Evolutionary conservation across 30 jellyfish, hydroid and myxozoan genomes (phyloP), one percentile per base, ranked within the genome.

Genomic region (Hydractinia symbiolongicarpus): DNA sequence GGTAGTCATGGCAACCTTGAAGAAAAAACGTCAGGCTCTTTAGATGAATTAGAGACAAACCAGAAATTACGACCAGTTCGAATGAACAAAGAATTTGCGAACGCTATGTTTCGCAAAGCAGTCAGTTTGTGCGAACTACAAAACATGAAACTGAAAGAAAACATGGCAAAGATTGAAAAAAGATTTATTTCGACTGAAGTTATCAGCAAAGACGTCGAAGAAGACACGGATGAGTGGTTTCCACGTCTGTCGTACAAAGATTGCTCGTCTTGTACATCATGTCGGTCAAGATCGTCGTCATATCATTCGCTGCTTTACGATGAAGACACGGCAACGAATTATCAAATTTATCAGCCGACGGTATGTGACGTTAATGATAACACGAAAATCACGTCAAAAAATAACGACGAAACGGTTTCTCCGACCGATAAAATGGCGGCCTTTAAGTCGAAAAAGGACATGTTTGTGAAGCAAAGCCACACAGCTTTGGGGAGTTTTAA

Each of bases 311-410:
- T 91, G 67, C 91, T 91, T 9, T 91, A 91, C 79, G 98, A 91
- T 72, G 58, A 80, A 11, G 96, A 91, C 55, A 94, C 78, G 40
- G 98, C 98, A 13, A 74, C 94, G 66, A 76, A 83, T 14, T 91
- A 86, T 67, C 96, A 83, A 61, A 91, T 91, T 56, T 91, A 91
- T 77, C 98, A 91, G 50, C 98, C 98, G 66, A 91, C 98, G 4
- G 98, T 91, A 17, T 86, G 82, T 76, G 98, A 91, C 17, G 81
- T 91, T 54, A 90, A 73, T 58, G 74, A 64, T 13, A 64, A 44
- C 0, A 4, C 9, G 0, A 64, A 64, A 0, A 4, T 4, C 4
- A 64, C 40, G 40, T 44, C 8, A 4, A 51, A 64, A n/a, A 51
- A 64, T n/a, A 51, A 64, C 40, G 74, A 64, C 40, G 16, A 6